Percentiles rank a stretch among this genome's conserved stretches.
Conservation (phyloP, 1,140 invertebrate genomes). For the Cydia amplana region DNA sequence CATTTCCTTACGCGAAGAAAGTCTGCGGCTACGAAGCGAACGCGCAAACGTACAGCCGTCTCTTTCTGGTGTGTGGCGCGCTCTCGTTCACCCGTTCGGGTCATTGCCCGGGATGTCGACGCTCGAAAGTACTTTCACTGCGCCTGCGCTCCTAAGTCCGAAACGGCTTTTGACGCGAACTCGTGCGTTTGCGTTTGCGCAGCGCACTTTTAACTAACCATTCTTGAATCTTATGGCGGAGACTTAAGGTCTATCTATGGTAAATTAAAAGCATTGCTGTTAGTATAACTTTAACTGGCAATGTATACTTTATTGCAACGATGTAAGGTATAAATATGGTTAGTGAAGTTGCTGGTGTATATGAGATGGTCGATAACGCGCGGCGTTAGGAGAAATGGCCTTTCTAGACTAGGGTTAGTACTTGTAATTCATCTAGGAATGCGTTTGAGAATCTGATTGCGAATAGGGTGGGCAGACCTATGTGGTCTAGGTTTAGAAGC, state of each 20-base stretch:
- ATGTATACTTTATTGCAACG: no score
- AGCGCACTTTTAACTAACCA: slow-evolving; percentile 40
- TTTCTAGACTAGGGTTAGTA: slow-evolving; percentile 32
- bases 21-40: slow-evolving; percentile 57
- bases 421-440: slow-evolving; percentile 66
- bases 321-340: no score
- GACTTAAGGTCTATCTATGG: no score
- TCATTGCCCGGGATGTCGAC: slow-evolving; percentile 72
- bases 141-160: slow-evolving; percentile 63
- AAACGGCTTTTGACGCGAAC: slow-evolving; percentile 47
- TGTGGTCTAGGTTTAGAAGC: neutral
- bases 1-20: slow-evolving; percentile 66
- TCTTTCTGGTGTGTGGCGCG: slow-evolving; percentile 48
- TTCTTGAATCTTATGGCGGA: no score
- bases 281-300: no score
- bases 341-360: neutral
- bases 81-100: slow-evolving; percentile 54
- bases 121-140: slow-evolving; percentile 78
- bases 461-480: slow-evolving; percentile 9
- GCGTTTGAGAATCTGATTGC: slow-evolving; percentile 35
- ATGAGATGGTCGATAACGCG: slow-evolving; percentile 46
- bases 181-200: slow-evolving; percentile 55
- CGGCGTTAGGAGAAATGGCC: slow-evolving; percentile 49
- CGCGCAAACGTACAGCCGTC: slow-evolving; percentile 60
- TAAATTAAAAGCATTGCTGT: no score